Conservation (phyloP, 2,888 invertebrate genomes). For the Sinhomidia bicolor region DNA sequence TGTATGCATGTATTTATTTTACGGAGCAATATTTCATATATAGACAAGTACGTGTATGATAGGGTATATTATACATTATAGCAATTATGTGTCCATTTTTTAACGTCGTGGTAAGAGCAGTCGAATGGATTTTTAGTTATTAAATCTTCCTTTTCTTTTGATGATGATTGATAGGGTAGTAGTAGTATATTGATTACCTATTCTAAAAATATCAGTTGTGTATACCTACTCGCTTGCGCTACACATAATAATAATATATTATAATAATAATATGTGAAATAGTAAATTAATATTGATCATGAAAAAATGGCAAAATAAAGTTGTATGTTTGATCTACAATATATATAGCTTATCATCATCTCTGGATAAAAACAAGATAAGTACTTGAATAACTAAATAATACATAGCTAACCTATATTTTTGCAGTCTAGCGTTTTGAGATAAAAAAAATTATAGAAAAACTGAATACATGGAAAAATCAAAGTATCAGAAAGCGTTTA, state of each 20-base stretch:
- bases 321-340: neutral
- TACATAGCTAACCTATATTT: too few relatives aligned
- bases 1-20: neutral
- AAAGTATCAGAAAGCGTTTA: too few relatives aligned
- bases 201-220: neutral
- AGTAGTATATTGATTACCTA: neutral
- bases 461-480: too few relatives aligned
- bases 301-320: constrained; percentile 30
- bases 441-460: neutral
- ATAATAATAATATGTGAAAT: too few relatives aligned
- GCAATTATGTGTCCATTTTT: neutral
- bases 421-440: neutral
- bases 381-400: too few relatives aligned
- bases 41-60: neutral
- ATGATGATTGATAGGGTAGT: neutral
- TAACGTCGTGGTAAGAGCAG: constrained; percentile 22
- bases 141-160: neutral
- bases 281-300: neutral
- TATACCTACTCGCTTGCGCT: neutral
- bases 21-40: neutral
- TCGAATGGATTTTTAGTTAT: constrained; percentile 3
- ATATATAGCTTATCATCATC: neutral
- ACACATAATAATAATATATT: too few relatives aligned
- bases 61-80: neutral
- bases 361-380: neutral